Evolutionary conservation across 2,888 invertebrate genomes (phyloP), one percentile per base, ranked within the genome.

Genomic region (Oxycera nigricornis): DNA sequence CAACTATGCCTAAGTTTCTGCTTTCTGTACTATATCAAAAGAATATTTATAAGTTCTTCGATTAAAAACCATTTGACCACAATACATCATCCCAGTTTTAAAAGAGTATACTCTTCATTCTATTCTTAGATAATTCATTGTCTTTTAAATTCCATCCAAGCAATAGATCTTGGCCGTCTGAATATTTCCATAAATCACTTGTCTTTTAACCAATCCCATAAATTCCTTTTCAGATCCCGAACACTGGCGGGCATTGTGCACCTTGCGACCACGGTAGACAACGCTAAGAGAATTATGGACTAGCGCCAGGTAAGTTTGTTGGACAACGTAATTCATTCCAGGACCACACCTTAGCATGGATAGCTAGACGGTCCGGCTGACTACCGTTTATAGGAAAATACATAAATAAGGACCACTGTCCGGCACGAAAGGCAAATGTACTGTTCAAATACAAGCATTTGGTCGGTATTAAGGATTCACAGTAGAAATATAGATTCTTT

Each of bases 121-220:
- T n/a, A 46, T 17, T 46, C 4, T 3, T 22, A 55, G 22, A 55
- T 55, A 55, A 55, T 20, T 55, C 59, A 59, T 59, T 30, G 59
- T 59, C 39, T 30, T 20, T 41, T 11, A 24, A 65, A 65, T 65
- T 11, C 39, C 65, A 65, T 26, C 11, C 20, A 22, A 41, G 30
- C 22, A 61, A 65, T 65, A 24, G 11, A 65, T 65, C 41, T 24
- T 41, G 39, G 41, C 39, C 65, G 41, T 41, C 65, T 30, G 65
- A 65, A 65, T 65, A 65, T 65, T 65, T 65, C 41, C 39, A 39
- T 65, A 65, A 65, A 65, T 65, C 65, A 65, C 65, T 22, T 65
- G 35, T 41, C 22, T 41, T 65, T 41, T 41, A 65, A 41, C 41
- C 65, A 65, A 22, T 39, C 41, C 9, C 41, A 65, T 65, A 41